Conservation (phyloP, 2,888 invertebrate genomes). For the Tetramorium bicarinatum region DNA sequence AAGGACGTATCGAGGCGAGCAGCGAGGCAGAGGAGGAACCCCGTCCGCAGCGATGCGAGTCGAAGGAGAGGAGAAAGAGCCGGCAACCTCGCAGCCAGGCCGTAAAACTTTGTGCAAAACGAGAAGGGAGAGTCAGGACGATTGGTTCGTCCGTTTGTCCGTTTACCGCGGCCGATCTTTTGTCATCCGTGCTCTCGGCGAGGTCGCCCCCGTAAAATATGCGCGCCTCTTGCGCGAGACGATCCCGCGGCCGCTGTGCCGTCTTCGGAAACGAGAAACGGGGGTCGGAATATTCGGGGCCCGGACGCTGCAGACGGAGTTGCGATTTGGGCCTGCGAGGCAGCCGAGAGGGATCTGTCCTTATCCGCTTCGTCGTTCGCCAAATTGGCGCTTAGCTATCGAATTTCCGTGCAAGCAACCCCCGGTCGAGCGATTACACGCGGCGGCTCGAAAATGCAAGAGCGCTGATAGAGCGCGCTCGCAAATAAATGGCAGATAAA, state of each 20-base stretch:
- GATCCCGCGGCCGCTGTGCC: background rate
- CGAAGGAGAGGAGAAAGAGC: slow-evolving; percentile 72
- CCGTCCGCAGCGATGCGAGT: slow-evolving; percentile 60
- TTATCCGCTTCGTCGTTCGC: background rate
- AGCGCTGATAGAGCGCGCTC: background rate
- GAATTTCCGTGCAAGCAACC: background rate
- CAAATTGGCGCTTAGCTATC: background rate
- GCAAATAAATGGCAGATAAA: background rate
- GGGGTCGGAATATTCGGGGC: background rate
- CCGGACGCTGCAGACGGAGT: background rate
- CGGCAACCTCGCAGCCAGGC: slow-evolving; percentile 82
- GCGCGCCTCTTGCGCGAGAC: background rate
- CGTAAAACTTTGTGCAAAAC: slow-evolving; percentile 81
- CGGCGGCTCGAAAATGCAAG: background rate
- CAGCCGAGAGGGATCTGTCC: background rate
- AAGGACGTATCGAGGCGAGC: slow-evolving; percentile 16
- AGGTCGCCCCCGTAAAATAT: slow-evolving; percentile 1
- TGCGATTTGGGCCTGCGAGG: background rate
- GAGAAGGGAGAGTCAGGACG: slow-evolving; percentile 74
- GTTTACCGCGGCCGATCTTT: slow-evolving; percentile 62
- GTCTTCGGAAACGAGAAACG: background rate
- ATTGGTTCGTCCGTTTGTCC: slow-evolving; percentile 66
- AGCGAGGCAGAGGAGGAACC: slow-evolving; percentile 39
- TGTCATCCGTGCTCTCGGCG: slow-evolving; percentile 66
- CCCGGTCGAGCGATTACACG: background rate